phyloP scores from a whole-genome alignment of 2,113 vertebrate genomes.

The Microcebus ravelobensis region DNA sequence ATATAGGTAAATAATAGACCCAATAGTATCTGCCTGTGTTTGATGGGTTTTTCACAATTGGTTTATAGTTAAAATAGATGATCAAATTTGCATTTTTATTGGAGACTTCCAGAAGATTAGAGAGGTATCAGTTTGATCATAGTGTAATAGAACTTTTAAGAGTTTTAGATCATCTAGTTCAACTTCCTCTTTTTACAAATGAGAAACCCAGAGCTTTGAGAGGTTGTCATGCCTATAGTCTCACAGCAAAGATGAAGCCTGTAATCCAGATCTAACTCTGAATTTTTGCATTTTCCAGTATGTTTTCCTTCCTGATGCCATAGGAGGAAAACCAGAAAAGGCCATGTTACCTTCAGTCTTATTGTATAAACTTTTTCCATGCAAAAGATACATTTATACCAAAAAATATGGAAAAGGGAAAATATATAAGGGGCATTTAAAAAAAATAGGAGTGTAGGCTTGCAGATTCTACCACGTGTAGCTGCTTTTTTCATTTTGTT shows the following conservation, averaged over 20 bases:
- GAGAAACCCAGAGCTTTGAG: slow-evolving; percentile 1
- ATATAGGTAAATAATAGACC: background rate
- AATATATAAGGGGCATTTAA: background rate
- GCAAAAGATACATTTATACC: background rate
- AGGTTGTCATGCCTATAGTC: background rate
- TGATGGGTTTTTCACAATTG: slow-evolving; percentile 28
- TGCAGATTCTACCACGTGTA: background rate
- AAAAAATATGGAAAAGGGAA: background rate
- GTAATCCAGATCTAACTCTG: background rate
- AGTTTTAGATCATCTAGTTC: background rate
- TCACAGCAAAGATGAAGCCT: background rate
- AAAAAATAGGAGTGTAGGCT: background rate
- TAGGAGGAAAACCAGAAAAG: background rate
- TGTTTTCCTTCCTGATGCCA: background rate
- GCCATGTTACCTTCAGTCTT: background rate
- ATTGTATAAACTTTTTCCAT: background rate
- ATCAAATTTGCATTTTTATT: background rate
- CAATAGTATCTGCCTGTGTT: background rate
- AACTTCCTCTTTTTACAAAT: slow-evolving; percentile 31
- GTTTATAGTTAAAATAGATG: background rate
- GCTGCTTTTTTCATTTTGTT: slow-evolving; percentile 2
- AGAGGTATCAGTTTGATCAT: background rate
- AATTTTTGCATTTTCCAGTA: background rate
- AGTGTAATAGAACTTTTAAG: slow-evolving; percentile 1
- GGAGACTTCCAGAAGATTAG: background rate